Percentiles rank a stretch among this genome's conserved stretches.
phyloP scores from a whole-genome alignment of 2,888 invertebrate genomes.

The Pelosia muscerda region DNA sequence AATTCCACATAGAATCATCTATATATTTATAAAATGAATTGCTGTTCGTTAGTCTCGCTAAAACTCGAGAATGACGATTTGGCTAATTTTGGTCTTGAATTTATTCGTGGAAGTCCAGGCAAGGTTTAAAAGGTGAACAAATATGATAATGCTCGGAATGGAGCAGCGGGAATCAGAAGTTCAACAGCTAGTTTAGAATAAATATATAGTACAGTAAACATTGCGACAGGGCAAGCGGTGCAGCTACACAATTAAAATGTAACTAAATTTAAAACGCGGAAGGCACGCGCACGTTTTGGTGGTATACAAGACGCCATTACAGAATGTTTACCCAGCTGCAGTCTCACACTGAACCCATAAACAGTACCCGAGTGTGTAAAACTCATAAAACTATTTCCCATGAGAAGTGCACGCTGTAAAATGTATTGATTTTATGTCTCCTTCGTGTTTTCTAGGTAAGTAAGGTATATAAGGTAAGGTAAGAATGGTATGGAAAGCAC shows the following conservation, averaged over 20 bases:
- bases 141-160: too few species aligned
- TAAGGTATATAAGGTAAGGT: slow-evolving; percentile 3
- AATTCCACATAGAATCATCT: too few species aligned
- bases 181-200: too few species aligned
- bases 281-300: slow-evolving; percentile 9
- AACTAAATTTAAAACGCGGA: slow-evolving; percentile 20
- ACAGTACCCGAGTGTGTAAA: slow-evolving; percentile 50
- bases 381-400: slow-evolving; percentile 61
- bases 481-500: slow-evolving; percentile 4
- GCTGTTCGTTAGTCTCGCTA: too few species aligned
- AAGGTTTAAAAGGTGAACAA: too few species aligned
- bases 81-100: too few species aligned
- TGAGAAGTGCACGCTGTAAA: slow-evolving; percentile 41
- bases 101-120: too few species aligned
- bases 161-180: too few species aligned
- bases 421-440: slow-evolving; percentile 27
- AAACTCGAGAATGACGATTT: too few species aligned
- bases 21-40: too few species aligned
- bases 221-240: neutral
- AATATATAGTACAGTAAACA: too few species aligned
- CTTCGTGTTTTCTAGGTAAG: slow-evolving; percentile 26
- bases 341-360: slow-evolving; percentile 46
- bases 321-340: slow-evolving; percentile 52
- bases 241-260: neutral
- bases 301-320: slow-evolving; percentile 30